Percentiles rank a stretch among this genome's conserved stretches.
Conservation (phyloP, 2,113 vertebrate species). For the Gadus macrocephalus region DNA sequence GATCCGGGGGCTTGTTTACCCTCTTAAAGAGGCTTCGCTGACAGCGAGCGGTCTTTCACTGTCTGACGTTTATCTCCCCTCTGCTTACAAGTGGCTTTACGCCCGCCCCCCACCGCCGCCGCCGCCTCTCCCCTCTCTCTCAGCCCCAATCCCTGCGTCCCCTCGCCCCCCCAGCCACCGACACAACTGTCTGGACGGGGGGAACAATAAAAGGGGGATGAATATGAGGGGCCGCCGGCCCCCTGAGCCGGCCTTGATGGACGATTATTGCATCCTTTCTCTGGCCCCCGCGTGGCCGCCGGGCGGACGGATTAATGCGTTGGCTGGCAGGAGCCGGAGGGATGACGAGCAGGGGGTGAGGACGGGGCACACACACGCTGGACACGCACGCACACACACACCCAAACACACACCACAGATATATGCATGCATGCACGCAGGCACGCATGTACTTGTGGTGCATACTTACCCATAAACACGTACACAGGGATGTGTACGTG, state of each 20-base stretch:
- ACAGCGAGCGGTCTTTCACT: constrained; percentile 33
- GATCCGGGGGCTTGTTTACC: constrained; percentile 41
- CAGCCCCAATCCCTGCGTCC: constrained; percentile 2
- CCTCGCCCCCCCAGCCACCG: constrained; percentile 37
- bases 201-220: constrained; percentile 45
- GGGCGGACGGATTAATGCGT: constrained; percentile 55
- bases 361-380: constrained; percentile 25
- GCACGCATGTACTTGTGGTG: too few relatives aligned
- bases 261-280: constrained; percentile 44
- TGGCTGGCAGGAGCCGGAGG: constrained; percentile 45
- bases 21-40: constrained; percentile 13
- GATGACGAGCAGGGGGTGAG: constrained; percentile 35
- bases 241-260: constrained; percentile 47
- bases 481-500: too few relatives aligned
- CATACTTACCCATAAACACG: too few relatives aligned
- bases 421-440: too few relatives aligned
- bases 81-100: constrained; percentile 56
- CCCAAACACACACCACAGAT: too few relatives aligned
- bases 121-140: constrained; percentile 15
- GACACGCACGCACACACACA: constrained; percentile 27
- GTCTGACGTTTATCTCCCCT: constrained; percentile 55
- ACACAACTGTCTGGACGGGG: constrained; percentile 1
- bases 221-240: constrained; percentile 48
- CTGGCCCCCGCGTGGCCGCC: constrained; percentile 36
- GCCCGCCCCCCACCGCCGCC: constrained; percentile 20